Percentiles rank a stretch among this genome's conserved stretches.
Evolutionary conservation across 2,113 vertebrate species (phyloP).

Genomic region (Otolemur garnettii): DNA sequence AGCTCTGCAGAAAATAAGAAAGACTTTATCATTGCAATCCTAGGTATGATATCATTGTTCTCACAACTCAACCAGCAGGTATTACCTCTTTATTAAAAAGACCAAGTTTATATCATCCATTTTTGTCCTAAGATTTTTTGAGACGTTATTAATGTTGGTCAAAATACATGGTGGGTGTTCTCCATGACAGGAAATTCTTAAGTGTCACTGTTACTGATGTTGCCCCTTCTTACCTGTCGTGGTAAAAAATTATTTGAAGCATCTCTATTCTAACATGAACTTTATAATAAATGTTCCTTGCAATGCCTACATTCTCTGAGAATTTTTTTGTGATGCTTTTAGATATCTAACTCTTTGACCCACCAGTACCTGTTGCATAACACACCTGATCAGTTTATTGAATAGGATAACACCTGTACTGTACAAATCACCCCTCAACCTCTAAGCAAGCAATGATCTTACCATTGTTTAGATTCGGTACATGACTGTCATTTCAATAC

Average conservation of each 20-base stretch:
- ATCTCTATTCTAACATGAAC: not conserved
- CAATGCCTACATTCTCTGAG: conserved; percentile 10
- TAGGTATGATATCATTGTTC: not conserved
- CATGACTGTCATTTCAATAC: not conserved
- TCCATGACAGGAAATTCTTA: not conserved
- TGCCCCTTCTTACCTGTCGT: not conserved
- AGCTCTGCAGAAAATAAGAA: not conserved
- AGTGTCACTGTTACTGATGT: not conserved
- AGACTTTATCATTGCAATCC: not conserved
- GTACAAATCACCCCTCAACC: not conserved
- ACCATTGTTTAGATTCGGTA: not conserved
- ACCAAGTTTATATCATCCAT: not conserved
- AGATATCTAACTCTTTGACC: not conserved
- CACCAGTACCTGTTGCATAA: not conserved
- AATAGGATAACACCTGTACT: not conserved
- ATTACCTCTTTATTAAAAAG: not conserved
- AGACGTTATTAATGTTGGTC: not conserved
- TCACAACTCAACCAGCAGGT: not conserved
- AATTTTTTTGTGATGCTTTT: not conserved
- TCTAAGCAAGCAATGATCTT: conserved; percentile 4
- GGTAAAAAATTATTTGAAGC: not conserved
- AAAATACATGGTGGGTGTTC: not conserved
- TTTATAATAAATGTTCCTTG: not conserved
- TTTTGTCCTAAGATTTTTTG: not conserved
- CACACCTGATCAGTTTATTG: not conserved